Evolutionary conservation across 2,888 invertebrate species (phyloP), one percentile per base, ranked within the genome.

Genomic region (Neoscelio sp.): DNA sequence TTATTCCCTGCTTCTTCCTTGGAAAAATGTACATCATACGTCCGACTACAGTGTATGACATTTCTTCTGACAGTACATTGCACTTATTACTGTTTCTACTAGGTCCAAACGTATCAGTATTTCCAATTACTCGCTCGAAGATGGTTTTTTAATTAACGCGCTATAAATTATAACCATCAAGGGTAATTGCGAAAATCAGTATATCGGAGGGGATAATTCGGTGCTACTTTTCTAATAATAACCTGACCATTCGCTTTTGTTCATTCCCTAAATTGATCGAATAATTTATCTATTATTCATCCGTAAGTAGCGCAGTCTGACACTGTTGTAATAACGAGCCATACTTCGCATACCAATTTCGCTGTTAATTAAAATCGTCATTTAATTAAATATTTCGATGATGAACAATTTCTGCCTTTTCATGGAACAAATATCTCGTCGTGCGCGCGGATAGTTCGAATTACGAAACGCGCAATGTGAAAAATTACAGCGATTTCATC

Each of bases 361-460:
- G 13, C 76, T 62, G 52, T 73, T 78, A 73, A 78, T 78, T 65
- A 67, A 73, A 78, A 71, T 78, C 67, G 44, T 78, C 78, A 78
- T 78, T 78, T 73, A 73, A 78, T 73, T 78, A 76, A 70, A 76
- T 70, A 70, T 70, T 70, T 76, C 28, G 64, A 48, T 62, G 54
- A 76, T 68, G 68, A 68, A 75, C 60, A 68, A 62, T 54, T 68
- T 50, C 76, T 54, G 56, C 62, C 38, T 62, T 68, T 75, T 67
- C 67, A 33, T n/a, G 28, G 20, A 62, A 23, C 33, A 12, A 60
- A 68, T 75, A 75, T 54, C 26, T 52, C 42, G 58, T 60, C 35
- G 44, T 35, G 46, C 17, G 52, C 46, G 17, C 38, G 23, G 50
- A 76, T 76, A 56, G 48, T 70, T 76, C 17, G 46, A 70, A 70